Evolutionary conservation across 1,140 invertebrate species (phyloP).

Genomic region (Ceratitis capitata): DNA sequence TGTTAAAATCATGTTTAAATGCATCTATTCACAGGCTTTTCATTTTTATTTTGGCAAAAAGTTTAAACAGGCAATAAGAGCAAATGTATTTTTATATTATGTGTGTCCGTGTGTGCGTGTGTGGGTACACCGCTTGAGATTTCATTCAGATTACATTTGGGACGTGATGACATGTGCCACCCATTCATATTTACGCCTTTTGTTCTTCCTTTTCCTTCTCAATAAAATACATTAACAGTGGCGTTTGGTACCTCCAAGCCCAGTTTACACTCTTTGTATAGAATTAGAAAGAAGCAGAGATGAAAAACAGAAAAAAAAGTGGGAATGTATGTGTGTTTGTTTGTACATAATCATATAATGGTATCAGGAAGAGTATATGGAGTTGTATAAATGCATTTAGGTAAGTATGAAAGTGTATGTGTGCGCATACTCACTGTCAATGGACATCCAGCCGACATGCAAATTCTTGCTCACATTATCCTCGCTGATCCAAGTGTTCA

Average conservation of each 20-base stretch:
- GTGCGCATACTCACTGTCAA: slow-evolving; percentile 45
- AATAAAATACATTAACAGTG: slow-evolving; percentile 12
- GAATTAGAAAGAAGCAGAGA: neutral
- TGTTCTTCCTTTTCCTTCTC: neutral
- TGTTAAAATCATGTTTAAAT: neutral
- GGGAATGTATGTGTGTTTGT: neutral
- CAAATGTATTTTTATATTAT: neutral
- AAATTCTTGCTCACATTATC: slow-evolving; percentile 51
- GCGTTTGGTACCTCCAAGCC: neutral
- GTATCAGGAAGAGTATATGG: neutral
- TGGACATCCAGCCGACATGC: slow-evolving; percentile 45
- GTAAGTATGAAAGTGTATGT: neutral
- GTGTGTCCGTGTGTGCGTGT: neutral
- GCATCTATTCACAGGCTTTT: slow-evolving; percentile 22
- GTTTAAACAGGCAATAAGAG: neutral
- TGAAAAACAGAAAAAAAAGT: neutral
- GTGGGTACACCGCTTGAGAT: neutral
- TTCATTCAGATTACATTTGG: slow-evolving; percentile 3
- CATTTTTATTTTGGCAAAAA: neutral
- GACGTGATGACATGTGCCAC: slow-evolving; percentile 30
- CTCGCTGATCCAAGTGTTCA: slow-evolving; percentile 49
- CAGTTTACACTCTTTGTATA: neutral
- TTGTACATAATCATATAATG: neutral
- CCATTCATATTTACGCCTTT: neutral
- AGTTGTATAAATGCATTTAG: neutral